These are phyloP conservation scores for Trachelus stipa DNA, from an alignment of 2,888 invertebrate genomes.

Conservation along the genomic window DNA sequence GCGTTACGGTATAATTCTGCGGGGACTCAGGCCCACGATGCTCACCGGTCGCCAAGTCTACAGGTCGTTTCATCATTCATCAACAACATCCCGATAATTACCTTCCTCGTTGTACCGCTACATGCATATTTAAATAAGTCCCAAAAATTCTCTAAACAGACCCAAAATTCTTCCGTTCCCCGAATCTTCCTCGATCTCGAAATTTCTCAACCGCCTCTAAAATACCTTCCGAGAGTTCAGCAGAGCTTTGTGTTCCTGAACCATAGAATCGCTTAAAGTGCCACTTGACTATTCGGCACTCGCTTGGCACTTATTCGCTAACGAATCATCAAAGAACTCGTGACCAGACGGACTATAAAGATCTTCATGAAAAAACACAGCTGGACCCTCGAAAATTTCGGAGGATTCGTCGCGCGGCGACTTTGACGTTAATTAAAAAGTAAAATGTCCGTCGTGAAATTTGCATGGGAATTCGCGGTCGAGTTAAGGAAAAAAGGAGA, in stretches of 20 bases:
- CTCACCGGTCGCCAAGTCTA: conserved; percentile 18
- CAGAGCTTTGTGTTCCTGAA: not conserved
- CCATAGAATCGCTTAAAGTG: not conserved
- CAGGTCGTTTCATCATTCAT: conserved; percentile 20
- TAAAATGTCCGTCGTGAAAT: conserved; percentile 4
- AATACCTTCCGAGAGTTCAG: not conserved
- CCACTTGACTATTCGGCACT: not conserved
- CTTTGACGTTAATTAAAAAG: not conserved
- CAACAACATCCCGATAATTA: not conserved
- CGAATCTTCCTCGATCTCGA: not conserved
- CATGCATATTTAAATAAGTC: not conserved
- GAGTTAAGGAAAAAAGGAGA: not conserved
- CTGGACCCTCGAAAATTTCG: not conserved
- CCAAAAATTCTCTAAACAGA: not conserved
- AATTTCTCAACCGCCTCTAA: not conserved
- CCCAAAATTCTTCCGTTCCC: not conserved
- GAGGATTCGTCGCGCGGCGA: not conserved
- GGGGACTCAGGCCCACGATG: conserved; percentile 20
- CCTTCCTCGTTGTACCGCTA: not conserved
- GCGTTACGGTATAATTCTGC: conserved; percentile 18
- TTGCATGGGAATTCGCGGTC: conserved; percentile 5
- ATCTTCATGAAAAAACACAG: not conserved
- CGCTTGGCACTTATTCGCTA: not conserved
- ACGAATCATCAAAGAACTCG: not conserved
- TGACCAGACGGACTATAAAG: not conserved